These are phyloP conservation scores for Acestrorhynchus altus DNA, from an alignment of 2,797 vertebrate species.

Conservation along the genomic window DNA sequence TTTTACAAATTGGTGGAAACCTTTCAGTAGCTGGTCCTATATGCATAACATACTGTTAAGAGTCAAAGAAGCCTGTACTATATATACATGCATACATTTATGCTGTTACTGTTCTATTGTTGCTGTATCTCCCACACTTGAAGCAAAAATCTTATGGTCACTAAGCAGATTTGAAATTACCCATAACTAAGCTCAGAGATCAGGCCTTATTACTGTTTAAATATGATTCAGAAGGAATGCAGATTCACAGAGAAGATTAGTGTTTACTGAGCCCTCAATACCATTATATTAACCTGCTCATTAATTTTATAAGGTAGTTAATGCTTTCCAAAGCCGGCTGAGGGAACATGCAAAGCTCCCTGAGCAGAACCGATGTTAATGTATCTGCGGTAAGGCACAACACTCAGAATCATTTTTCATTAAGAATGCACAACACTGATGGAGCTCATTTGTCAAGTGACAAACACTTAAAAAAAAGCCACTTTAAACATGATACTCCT, in stretches of 20 bases:
- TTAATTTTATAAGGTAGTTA: slow-evolving; percentile 28
- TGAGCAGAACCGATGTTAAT: slow-evolving; percentile 14
- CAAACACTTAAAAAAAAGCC: slow-evolving; percentile 57
- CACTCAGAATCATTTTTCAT: slow-evolving; percentile 55
- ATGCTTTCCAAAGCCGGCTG: slow-evolving; percentile 30
- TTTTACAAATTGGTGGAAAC: no score
- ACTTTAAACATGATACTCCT: slow-evolving; percentile 63
- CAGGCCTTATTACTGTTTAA: not conserved
- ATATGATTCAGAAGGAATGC: not conserved
- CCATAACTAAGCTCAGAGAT: not conserved
- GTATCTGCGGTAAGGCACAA: slow-evolving; percentile 31
- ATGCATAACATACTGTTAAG: no score
- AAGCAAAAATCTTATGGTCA: no score
- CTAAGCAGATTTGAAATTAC: not conserved
- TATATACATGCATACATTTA: no score
- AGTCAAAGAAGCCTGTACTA: no score
- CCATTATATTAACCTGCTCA: slow-evolving; percentile 26
- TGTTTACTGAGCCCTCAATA: not conserved
- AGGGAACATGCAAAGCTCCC: slow-evolving; percentile 19
- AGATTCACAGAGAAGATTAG: not conserved
- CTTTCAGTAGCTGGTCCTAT: no score
- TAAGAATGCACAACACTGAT: slow-evolving; percentile 53
- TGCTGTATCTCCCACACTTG: not conserved
- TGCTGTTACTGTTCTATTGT: no score
- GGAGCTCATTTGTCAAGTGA: slow-evolving; percentile 64